These are phyloP conservation scores for Syrrhaptes paradoxus DNA, from an alignment of 2,113 vertebrate genomes.

Conservation along the genomic window DNA sequence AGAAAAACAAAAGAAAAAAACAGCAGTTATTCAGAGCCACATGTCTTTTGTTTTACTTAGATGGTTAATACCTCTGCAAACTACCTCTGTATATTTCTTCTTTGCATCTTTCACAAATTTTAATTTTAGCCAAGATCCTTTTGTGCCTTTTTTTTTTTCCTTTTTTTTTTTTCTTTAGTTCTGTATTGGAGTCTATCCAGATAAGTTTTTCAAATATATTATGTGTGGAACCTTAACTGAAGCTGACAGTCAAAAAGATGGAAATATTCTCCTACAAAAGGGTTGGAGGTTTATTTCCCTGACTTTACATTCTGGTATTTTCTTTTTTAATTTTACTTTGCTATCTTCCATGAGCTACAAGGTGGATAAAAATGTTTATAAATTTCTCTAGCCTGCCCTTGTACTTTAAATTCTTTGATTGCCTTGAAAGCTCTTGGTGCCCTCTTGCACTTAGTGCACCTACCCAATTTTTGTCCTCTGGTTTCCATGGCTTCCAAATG, in stretches of 20 bases:
- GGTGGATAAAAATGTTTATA: constrained; percentile 13
- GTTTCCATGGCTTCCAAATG: constrained; percentile 69
- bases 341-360: background rate
- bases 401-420: constrained; percentile 55
- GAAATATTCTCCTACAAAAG: background rate
- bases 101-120: background rate
- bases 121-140: background rate
- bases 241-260: background rate
- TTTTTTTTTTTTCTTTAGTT: background rate
- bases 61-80: background rate
- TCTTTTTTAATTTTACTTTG: constrained; percentile 24
- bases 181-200: background rate
- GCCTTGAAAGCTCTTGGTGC: constrained; percentile 64
- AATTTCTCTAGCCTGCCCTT: constrained; percentile 30
- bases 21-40: background rate
- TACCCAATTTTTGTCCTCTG: constrained; percentile 1
- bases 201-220: background rate
- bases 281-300: background rate
- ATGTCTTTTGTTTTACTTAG: background rate
- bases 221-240: background rate
- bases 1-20: background rate
- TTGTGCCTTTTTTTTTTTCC: accelerated
- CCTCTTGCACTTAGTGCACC: constrained; percentile 44
- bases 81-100: background rate
- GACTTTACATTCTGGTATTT: background rate